Evolutionary conservation across 1,140 invertebrate genomes (phyloP), one percentile per base, ranked within the genome.

Genomic region (Microplitis demolitor): DNA sequence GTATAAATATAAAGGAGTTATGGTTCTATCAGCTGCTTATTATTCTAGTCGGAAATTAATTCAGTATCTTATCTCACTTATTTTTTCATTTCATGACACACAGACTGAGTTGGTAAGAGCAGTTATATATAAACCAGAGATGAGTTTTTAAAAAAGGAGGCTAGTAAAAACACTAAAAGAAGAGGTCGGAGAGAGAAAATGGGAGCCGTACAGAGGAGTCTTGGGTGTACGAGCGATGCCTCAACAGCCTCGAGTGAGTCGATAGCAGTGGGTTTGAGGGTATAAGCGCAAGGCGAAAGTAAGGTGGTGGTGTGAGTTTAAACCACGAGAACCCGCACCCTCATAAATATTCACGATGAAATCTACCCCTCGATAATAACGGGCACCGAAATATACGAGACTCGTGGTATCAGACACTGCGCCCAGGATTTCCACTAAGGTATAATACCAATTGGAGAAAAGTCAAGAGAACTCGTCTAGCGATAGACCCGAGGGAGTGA

Each of bases 301-400:
- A 33, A 34, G 34, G 45, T 2, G 24, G 31, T 16, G 60, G 72
- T 45, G 45, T 60, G 54, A 71, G 75, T 11, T 45, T 8, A 69
- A 53, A 37, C 64, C 11, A 62, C 31, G 63, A 54, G 69, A 34
- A 72, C 56, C 72, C 61, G 45, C 67, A 56, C 64, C 74, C 77
- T 85, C 81, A 86, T 87, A 82, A 83, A 85, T 87, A 87, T 87
- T 87, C 83, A 85, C 79, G 82, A 84, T 84, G 81, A 85, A 86
- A 85, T 86, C 82, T 85, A 85, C 79, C 81, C 82, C 79, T 84
- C 84, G 82, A 86, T 86, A 87, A 86, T 86, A 86, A 85, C 82
- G 78, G 80, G 73, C 74, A 77, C 79, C 76, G 74, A 84, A 84
- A 82, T 82, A 81, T 82, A 80, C 78, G 78, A 77, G 72, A 75